Evolutionary conservation across 2,113 vertebrate species (phyloP), one percentile per base, ranked within the genome.

Genomic region (Sprattus sprattus): DNA sequence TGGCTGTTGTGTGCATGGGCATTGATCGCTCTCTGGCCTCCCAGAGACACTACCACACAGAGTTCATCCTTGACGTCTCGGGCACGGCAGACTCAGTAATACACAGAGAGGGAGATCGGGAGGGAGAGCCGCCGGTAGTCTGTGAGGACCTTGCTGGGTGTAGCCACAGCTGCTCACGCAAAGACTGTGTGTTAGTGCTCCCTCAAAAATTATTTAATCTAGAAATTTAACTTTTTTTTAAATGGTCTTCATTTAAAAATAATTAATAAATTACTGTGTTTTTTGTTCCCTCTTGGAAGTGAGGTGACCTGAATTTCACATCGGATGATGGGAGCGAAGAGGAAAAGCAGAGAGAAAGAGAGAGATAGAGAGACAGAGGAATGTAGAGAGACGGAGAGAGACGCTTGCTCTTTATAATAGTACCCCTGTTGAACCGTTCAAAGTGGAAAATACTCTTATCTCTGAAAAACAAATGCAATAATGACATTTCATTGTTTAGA

Each of bases 31-130:
- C 64, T 32, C 28, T 49, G 82, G 86, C 81, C 45, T 87, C 60
- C 86, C 81, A 25, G 11, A 87, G 86, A 87, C 25, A 32, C 86
- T 82, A 81, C 16, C 83, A 87, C 83, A 45, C 6, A 5, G 81
- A 82, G 84, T 87, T 85, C 83, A 85, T 71, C 49, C 45, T 71
- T 83, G 81, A 85, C 60, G 54, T 47, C 83, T 32, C 47, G 5
- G 5, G 81, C 75, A 28, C n/a, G 46, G 47, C 1, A n/a, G 44
- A 45, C 60, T 1, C 45, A 25, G 22, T 32, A n/a, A 84, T n/a
- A 57, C 39, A 13, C 11, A 5, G 28, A 7, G 47, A 1, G 32
- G 6, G 18, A 49, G 22, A 4, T 11, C 15, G 83, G 45, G 83
- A 64, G 50, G 16, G 13, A 54, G 50, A 54, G 15, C 47, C 47